Evolutionary conservation across 2,888 invertebrate genomes (phyloP).

Genomic region (Agriotes lineatus): DNA sequence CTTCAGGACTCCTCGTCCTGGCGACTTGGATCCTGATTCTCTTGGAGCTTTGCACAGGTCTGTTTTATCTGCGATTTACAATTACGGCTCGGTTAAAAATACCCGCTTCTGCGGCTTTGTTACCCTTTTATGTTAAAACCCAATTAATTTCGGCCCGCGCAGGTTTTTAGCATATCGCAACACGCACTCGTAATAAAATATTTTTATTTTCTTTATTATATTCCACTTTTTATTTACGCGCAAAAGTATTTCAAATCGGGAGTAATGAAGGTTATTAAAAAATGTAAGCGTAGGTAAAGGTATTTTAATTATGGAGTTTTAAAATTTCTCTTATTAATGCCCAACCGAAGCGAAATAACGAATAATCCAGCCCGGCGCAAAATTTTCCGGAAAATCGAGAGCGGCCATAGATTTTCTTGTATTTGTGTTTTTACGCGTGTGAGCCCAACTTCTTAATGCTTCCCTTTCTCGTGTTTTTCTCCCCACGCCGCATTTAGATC

Average conservation of each 20-base stretch:
- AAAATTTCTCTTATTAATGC: no score
- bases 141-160: constrained; percentile 34
- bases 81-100: constrained; percentile 14
- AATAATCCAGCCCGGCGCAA: neutral
- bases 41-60: constrained; percentile 60
- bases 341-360: no score
- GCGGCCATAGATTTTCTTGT: neutral
- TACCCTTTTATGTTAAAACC: constrained; percentile 34
- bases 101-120: constrained; percentile 15
- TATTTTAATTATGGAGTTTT: neutral
- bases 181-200: constrained; percentile 36
- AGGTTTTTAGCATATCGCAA: constrained; percentile 39
- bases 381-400: neutral
- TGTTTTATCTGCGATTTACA: constrained; percentile 31
- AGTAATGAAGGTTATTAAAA: constrained; percentile 9
- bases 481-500: neutral
- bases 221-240: constrained; percentile 28
- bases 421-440: constrained; percentile 1
- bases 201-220: constrained; percentile 27
- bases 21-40: constrained; percentile 59
- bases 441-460: neutral
- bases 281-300: constrained; percentile 5
- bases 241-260: constrained; percentile 18
- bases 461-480: constrained; percentile 3
- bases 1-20: constrained; percentile 56